These are phyloP conservation scores for Todus mexicanus DNA, from an alignment of 2,797 vertebrate genomes.

Conservation along the genomic window DNA sequence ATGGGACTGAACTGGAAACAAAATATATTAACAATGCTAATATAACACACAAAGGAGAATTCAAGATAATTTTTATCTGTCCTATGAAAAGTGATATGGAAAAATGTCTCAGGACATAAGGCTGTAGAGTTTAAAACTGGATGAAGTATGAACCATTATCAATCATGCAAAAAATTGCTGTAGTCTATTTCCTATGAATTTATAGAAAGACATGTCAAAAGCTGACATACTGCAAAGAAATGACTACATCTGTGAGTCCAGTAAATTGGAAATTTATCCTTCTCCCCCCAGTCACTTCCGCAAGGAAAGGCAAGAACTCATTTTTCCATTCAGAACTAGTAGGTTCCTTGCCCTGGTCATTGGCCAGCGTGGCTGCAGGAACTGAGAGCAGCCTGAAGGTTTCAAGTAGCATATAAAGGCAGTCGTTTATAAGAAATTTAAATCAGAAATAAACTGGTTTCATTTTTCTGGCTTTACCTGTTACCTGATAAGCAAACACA, in stretches of 20 bases:
- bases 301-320: neutral
- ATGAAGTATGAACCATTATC: neutral
- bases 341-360: neutral
- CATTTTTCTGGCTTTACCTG: neutral
- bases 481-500: neutral
- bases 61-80: neutral
- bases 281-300: neutral
- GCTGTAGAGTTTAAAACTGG: neutral
- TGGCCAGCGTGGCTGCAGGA: neutral
- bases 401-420: neutral
- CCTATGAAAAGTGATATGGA: neutral
- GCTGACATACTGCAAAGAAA: neutral
- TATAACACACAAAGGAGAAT: neutral
- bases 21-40: constrained; percentile 4
- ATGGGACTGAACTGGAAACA: neutral
- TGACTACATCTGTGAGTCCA: neutral
- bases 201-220: neutral
- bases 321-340: neutral
- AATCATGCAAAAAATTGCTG: constrained; percentile 3
- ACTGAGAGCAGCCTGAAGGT: neutral
- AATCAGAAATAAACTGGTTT: neutral
- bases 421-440: neutral
- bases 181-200: neutral
- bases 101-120: neutral
- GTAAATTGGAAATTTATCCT: neutral